Evolutionary conservation across 2,113 vertebrate genomes (phyloP), one percentile per base, ranked within the genome.

Genomic region (Alethe diademata): DNA sequence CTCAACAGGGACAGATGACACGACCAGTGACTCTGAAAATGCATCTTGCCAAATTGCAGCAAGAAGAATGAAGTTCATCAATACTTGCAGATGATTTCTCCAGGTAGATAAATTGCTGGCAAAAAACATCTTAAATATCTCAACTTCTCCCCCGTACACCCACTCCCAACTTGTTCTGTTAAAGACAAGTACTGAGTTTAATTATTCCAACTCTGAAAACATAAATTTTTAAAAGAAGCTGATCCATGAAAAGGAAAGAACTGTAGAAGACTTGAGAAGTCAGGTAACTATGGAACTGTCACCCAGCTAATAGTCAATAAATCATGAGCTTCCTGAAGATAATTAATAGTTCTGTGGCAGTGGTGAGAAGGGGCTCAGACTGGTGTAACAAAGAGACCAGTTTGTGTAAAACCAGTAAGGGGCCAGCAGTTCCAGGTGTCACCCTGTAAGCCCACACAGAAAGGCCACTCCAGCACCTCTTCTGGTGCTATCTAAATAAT

Each of bases 81-180:
- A 61, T 54, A 78, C n/a, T 50, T 53, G 65, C 69, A 84, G 57
- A 43, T 95, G 8, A 80, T 86, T 93, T 79, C 81, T 57, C 48
- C 69, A 96, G 90, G 75, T 90, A 92, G 90, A 84, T 81, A 86
- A 86, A 90, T 5, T 74, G 45, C 51, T 87, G 60, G 28, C 31
- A 65, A 53, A 84, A 92, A 88, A 24, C 19, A 67, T 67, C 69
- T 94, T 81, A 56, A 86, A 76, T 91, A 90, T 40, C 67, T 92
- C n/a, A 2, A 29, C 75, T 93, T 93, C 83, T 89, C 74, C 82
- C 71, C 70, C 73, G 0, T 50, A 90, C 67, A 91, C 83, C 86
- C 94, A 93, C 88, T 94, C 47, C 61, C 64, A 95, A 57, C 71
- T 94, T 88, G 48, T 80, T 93, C 94, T 80, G 48, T 73, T 71